phyloP scores from a whole-genome alignment of 2,888 invertebrate species.

The Chymomyza procnemis region DNA sequence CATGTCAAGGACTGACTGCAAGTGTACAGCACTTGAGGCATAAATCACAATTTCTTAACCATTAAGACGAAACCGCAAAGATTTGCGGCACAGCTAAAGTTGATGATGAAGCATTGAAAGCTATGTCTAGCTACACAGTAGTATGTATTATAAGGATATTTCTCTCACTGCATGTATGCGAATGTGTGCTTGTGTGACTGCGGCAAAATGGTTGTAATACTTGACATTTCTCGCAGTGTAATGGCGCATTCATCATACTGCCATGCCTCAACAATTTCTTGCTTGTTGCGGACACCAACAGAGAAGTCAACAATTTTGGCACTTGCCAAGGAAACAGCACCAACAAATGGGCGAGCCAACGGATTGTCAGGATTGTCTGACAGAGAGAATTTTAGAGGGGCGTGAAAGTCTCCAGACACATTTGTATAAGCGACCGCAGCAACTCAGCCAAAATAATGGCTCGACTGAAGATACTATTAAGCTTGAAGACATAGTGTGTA shows the following conservation, averaged over 20 bases:
- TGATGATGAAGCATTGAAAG: constrained; percentile 53
- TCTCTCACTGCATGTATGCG: not conserved
- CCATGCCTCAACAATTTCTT: constrained; percentile 45
- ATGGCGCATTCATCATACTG: constrained; percentile 6
- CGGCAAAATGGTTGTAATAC: constrained; percentile 14
- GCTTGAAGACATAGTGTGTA: not conserved
- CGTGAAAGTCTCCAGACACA: constrained; percentile 21
- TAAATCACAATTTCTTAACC: constrained; percentile 69
- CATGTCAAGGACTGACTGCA: constrained; percentile 6
- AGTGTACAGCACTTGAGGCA: constrained; percentile 35
- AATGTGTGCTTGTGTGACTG: not conserved
- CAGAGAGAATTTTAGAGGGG: not conserved
- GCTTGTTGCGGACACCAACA: constrained; percentile 51
- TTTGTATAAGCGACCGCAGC: constrained; percentile 32
- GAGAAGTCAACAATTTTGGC: constrained; percentile 43
- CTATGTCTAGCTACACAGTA: constrained; percentile 9
- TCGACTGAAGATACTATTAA: not conserved
- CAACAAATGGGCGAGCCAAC: constrained; percentile 1
- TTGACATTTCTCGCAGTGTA: constrained; percentile 35
- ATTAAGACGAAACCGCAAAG: constrained; percentile 70
- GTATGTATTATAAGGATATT: not conserved
- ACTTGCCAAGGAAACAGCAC: constrained; percentile 21
- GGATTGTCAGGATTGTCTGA: not conserved
- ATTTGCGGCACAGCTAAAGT: constrained; percentile 64
- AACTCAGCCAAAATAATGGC: constrained; percentile 19